These are phyloP conservation scores for Phyllostomus hastatus DNA, from an alignment of 2,113 vertebrate genomes.

Conservation along the genomic window DNA sequence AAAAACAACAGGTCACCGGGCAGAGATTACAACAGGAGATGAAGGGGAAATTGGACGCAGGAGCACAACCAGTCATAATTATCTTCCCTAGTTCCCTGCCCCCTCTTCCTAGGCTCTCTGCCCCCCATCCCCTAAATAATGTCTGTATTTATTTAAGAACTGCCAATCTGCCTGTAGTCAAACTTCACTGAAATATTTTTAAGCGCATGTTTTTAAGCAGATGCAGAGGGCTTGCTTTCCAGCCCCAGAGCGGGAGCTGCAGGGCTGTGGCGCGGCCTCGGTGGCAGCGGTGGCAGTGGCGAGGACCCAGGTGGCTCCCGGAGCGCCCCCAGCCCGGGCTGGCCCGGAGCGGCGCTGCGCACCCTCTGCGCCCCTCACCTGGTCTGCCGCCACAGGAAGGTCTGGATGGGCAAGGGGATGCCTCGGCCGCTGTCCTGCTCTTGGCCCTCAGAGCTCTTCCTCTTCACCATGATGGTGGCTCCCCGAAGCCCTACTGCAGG, in stretches of 20 bases:
- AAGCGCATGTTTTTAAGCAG: conserved; percentile 45
- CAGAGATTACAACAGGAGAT: conserved; percentile 51
- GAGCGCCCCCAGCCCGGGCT: conserved; percentile 45
- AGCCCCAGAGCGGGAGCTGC: conserved; percentile 47
- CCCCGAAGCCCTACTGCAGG: conserved; percentile 46
- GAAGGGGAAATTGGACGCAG: conserved; percentile 34
- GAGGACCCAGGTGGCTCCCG: neutral
- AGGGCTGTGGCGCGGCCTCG: conserved; percentile 41
- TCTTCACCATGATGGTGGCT: conserved; percentile 92
- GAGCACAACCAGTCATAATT: conserved; percentile 19
- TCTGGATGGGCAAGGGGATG: conserved; percentile 97
- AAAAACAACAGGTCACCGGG: conserved; percentile 76
- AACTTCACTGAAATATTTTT: conserved; percentile 67
- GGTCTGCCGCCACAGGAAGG: conserved; percentile 98
- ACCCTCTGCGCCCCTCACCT: conserved; percentile 85
- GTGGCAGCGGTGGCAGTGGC: neutral
- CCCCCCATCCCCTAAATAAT: conserved; percentile 25
- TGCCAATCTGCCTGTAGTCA: conserved; percentile 45
- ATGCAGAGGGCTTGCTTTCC: conserved; percentile 37
- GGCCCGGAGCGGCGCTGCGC: neutral
- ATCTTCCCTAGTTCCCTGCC: conserved; percentile 40
- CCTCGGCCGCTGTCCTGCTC: conserved; percentile 94
- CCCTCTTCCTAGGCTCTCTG: conserved; percentile 30
- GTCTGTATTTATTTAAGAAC: conserved; percentile 34
- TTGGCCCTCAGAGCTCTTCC: conserved; percentile 96